phyloP scores from a whole-genome alignment of 2,113 vertebrate species.

The Chelonoidis abingdonii region DNA sequence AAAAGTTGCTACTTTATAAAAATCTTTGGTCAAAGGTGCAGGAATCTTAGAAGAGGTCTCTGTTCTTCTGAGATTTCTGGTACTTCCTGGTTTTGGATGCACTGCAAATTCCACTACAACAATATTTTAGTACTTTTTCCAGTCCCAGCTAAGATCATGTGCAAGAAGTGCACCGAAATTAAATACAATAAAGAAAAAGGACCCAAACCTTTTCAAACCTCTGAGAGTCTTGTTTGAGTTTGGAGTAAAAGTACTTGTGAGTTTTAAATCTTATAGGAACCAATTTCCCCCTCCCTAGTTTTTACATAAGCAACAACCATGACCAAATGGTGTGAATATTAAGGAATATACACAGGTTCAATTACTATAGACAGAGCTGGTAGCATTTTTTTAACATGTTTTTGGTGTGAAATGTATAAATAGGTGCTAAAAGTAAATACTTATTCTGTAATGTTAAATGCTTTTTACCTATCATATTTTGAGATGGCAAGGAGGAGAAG shows the following conservation, averaged over 20 bases:
- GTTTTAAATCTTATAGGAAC: slow-evolving; percentile 1
- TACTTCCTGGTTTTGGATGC: background rate
- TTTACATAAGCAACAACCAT: background rate
- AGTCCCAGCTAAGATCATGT: background rate
- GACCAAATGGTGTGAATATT: background rate
- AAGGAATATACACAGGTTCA: background rate
- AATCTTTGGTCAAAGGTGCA: background rate
- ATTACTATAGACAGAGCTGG: background rate
- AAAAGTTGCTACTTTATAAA: background rate
- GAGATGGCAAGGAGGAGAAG: background rate
- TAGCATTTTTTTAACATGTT: background rate
- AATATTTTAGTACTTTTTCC: slow-evolving; percentile 34
- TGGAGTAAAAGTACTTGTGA: slow-evolving; percentile 13
- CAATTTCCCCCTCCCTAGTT: background rate
- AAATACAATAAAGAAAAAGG: slow-evolving; percentile 3
- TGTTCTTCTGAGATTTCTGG: slow-evolving; percentile 30
- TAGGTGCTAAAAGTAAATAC: background rate
- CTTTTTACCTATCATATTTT: background rate
- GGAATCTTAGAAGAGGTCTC: slow-evolving; percentile 1
- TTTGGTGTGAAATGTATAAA: background rate
- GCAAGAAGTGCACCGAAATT: background rate
- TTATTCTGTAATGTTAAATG: background rate
- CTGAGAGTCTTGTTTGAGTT: background rate
- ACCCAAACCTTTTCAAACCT: background rate
- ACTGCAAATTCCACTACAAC: slow-evolving; percentile 3